Percentiles rank a stretch among this genome's conserved stretches.
These are phyloP conservation scores for Acanthurus leucopareius DNA, from an alignment of 2,797 vertebrate genomes.

Conservation along the genomic window DNA sequence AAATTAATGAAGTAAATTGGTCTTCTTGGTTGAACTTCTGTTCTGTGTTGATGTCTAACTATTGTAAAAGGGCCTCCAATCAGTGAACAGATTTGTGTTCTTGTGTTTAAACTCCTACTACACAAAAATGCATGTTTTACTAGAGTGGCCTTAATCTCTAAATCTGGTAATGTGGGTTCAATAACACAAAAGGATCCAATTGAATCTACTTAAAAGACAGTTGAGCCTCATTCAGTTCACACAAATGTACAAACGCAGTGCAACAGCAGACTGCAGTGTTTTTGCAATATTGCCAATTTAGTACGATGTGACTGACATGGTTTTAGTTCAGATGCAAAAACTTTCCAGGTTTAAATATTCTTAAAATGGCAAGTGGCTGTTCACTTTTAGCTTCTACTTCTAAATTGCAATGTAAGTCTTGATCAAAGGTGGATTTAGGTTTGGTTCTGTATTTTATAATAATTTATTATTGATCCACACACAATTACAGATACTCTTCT, in stretches of 20 bases:
- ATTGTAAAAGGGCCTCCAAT: background rate
- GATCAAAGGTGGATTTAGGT: background rate
- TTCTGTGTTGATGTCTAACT: background rate
- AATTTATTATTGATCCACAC: background rate
- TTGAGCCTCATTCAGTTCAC: background rate
- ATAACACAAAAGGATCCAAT: background rate
- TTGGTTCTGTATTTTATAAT: background rate
- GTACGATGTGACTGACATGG: background rate
- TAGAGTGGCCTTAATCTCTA: constrained; percentile 12
- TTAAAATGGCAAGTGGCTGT: background rate
- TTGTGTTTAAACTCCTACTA: too few species aligned
- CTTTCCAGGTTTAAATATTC: background rate
- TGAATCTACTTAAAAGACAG: constrained; percentile 11
- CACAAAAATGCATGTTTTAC: background rate
- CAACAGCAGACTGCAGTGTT: background rate
- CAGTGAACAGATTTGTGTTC: background rate
- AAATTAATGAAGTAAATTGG: too few species aligned
- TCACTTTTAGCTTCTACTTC: constrained; percentile 42
- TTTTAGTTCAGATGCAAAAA: constrained; percentile 16
- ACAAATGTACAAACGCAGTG: background rate
- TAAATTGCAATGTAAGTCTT: background rate
- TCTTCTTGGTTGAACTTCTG: too few species aligned
- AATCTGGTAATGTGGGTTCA: background rate
- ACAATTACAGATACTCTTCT: background rate
- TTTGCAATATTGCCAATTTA: background rate